Conservation (phyloP, 2,113 vertebrate genomes). For the Alosa alosa region DNA sequence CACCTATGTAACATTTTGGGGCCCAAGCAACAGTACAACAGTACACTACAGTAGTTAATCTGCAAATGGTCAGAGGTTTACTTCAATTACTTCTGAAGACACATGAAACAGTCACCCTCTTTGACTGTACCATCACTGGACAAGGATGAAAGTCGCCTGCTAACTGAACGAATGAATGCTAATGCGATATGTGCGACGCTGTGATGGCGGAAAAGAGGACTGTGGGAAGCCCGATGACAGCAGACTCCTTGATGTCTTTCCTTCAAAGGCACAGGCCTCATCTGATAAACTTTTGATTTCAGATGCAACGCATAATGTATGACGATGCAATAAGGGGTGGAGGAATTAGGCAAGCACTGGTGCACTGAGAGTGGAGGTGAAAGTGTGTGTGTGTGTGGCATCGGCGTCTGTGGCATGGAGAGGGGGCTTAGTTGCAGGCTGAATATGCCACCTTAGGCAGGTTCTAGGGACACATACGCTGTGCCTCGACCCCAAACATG, state of each 20-base stretch:
- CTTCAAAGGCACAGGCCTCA: conserved; percentile 1
- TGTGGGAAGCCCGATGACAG: neutral
- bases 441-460: neutral
- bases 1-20: too few relatives aligned
- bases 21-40: too few relatives aligned
- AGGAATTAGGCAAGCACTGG: neutral
- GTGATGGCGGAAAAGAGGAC: neutral
- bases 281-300: neutral
- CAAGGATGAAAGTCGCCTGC: neutral
- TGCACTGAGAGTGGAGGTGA: neutral
- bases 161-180: neutral
- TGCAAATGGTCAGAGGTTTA: neutral
- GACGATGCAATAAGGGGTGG: neutral
- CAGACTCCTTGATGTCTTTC: neutral
- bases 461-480: neutral
- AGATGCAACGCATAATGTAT: neutral
- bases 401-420: neutral
- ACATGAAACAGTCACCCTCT: neutral
- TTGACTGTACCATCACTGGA: neutral
- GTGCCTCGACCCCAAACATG: neutral
- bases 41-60: neutral
- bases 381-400: neutral
- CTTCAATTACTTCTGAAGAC: neutral
- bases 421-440: neutral
- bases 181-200: neutral